A percentile compares a stretch with the other conserved stretches of the same genome.
Evolutionary conservation across 2,888 invertebrate genomes (phyloP).

Genomic region (Mimachlamys varia): DNA sequence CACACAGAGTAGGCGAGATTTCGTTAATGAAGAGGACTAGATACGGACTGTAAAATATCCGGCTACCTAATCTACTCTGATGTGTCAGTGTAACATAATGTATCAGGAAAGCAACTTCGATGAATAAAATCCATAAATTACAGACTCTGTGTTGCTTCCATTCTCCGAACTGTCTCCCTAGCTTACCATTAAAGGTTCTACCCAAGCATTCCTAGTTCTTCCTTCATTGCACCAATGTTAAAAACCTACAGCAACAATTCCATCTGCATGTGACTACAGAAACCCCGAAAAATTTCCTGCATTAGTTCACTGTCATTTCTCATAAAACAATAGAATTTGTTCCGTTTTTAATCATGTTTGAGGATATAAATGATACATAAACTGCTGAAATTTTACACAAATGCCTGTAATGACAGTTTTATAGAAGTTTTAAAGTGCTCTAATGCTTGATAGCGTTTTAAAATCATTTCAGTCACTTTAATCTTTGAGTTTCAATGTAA

Average conservation of each 20-base stretch:
- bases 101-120: constrained; percentile 6
- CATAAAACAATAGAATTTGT: neutral
- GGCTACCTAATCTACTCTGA: neutral
- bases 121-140: constrained; percentile 36
- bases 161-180: neutral
- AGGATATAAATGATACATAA: neutral
- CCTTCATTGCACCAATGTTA: neutral
- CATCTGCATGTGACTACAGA: neutral
- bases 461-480: neutral
- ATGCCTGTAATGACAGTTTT: neutral
- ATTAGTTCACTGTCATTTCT: neutral
- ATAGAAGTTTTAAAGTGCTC: neutral
- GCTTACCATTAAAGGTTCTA: neutral
- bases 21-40: neutral
- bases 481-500: no score
- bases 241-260: neutral
- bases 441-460: neutral
- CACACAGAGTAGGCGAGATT: neutral
- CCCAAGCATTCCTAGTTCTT: neutral
- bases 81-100: constrained; percentile 17
- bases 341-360: neutral
- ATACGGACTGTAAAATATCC: neutral
- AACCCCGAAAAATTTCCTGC: neutral
- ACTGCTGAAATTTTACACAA: neutral
- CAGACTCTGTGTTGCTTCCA: neutral